phyloP scores from a whole-genome alignment of 2,888 invertebrate genomes.

The Perizoma flavofasciatum region DNA sequence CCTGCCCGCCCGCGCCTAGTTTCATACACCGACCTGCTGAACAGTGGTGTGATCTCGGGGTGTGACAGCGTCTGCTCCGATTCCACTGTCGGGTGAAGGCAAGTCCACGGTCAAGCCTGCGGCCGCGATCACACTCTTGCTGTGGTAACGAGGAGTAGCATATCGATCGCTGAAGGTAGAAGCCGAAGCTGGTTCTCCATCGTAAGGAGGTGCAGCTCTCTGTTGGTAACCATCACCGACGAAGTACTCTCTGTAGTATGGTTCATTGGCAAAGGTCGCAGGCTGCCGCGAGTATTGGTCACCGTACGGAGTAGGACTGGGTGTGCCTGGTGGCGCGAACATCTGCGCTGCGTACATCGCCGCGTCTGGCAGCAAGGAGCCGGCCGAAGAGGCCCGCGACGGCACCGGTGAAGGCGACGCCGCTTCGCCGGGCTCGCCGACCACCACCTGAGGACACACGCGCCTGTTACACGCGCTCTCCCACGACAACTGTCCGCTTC shows the following conservation, averaged over 20 bases:
- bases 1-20: slow-evolving; percentile 76
- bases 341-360: slow-evolving; percentile 88
- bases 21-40: slow-evolving; percentile 90
- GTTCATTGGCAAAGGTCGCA: slow-evolving; percentile 87
- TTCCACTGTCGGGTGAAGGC: slow-evolving; percentile 97
- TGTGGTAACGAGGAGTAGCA: slow-evolving; percentile 88
- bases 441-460: slow-evolving; percentile 85
- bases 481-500: slow-evolving; percentile 83
- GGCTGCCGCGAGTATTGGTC: slow-evolving; percentile 79
- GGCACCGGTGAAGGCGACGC: slow-evolving; percentile 86
- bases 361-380: slow-evolving; percentile 85
- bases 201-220: slow-evolving; percentile 83
- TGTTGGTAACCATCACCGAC: slow-evolving; percentile 86
- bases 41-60: slow-evolving; percentile 95
- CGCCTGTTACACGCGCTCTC: slow-evolving; percentile 86
- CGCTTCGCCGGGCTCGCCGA: slow-evolving; percentile 84
- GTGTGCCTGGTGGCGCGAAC: slow-evolving; percentile 87
- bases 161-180: slow-evolving; percentile 88
- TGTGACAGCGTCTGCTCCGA: slow-evolving; percentile 96
- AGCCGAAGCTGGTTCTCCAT: slow-evolving; percentile 83
- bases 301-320: slow-evolving; percentile 86
- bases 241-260: slow-evolving; percentile 93
- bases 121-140: slow-evolving; percentile 88
- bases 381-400: slow-evolving; percentile 83
- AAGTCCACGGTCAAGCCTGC: slow-evolving; percentile 96